Evolutionary conservation across 2,797 vertebrate genomes (phyloP).

Genomic region (Helostoma temminkii): DNA sequence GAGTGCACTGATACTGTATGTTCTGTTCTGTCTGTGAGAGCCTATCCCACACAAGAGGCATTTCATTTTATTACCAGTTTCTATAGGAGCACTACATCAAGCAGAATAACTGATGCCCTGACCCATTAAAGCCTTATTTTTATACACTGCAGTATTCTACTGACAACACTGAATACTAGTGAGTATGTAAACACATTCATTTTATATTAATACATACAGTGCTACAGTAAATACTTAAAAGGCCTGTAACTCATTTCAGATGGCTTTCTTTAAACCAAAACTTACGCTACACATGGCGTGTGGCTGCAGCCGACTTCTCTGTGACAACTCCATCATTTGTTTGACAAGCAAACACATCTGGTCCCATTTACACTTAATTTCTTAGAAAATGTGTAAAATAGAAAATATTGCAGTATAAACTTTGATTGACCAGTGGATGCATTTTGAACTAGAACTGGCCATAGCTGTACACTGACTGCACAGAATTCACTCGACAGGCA

Average conservation of each 20-base stretch:
- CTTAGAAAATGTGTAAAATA: no score
- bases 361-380: no score
- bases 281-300: no score
- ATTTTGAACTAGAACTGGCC: not conserved
- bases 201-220: not conserved
- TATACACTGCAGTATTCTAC: constrained; percentile 10
- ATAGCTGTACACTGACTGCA: not conserved
- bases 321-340: no score
- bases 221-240: not conserved
- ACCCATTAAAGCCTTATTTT: constrained; percentile 29
- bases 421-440: not conserved
- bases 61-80: constrained; percentile 30
- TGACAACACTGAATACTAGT: constrained; percentile 8
- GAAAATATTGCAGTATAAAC: no score
- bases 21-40: not conserved
- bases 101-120: constrained; percentile 24
- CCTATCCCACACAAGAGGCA: constrained; percentile 15
- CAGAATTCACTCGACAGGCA: no score
- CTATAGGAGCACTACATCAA: constrained; percentile 21
- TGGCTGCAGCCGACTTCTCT: no score
- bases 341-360: no score
- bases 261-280: no score
- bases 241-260: no score
- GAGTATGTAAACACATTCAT: not conserved
- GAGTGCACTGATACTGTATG: not conserved